These are phyloP conservation scores for Argyresthia albistria DNA, from an alignment of 2,888 invertebrate species.

Conservation along the genomic window DNA sequence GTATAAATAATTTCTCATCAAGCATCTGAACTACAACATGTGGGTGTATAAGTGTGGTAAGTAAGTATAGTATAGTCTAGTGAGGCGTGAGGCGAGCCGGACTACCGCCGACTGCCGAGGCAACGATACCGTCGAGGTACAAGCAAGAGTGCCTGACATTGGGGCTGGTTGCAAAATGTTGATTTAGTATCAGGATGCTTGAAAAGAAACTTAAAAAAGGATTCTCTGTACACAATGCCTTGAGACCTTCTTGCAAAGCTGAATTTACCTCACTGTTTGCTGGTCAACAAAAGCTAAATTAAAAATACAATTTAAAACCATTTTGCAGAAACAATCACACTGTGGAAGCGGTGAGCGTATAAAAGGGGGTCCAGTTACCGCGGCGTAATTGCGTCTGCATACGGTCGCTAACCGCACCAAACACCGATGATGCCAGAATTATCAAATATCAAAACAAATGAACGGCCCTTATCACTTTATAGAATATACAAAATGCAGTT, in stretches of 20 bases:
- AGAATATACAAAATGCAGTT: slow-evolving; percentile 75
- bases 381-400: slow-evolving; percentile 64
- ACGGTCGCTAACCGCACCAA: slow-evolving; percentile 57
- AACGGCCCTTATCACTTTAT: slow-evolving; percentile 72
- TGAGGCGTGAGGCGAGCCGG: neutral
- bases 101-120: neutral
- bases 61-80: too few relatives aligned
- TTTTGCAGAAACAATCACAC: slow-evolving; percentile 60
- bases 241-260: slow-evolving; percentile 60
- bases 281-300: slow-evolving; percentile 58
- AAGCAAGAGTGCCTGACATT: neutral
- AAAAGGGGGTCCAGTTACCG: slow-evolving; percentile 64
- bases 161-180: slow-evolving; percentile 5
- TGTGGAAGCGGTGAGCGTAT: slow-evolving; percentile 68
- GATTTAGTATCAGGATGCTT: slow-evolving; percentile 46
- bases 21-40: slow-evolving; percentile 44
- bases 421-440: slow-evolving; percentile 63
- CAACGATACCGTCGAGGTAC: neutral
- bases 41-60: too few relatives aligned
- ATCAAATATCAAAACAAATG: slow-evolving; percentile 71
- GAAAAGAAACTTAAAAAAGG: slow-evolving; percentile 59
- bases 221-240: slow-evolving; percentile 69
- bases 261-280: slow-evolving; percentile 43
- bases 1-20: slow-evolving; percentile 54
- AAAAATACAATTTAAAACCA: slow-evolving; percentile 56